Conservation (phyloP, 2,888 invertebrate genomes). For the Phaonia tiefii region DNA sequence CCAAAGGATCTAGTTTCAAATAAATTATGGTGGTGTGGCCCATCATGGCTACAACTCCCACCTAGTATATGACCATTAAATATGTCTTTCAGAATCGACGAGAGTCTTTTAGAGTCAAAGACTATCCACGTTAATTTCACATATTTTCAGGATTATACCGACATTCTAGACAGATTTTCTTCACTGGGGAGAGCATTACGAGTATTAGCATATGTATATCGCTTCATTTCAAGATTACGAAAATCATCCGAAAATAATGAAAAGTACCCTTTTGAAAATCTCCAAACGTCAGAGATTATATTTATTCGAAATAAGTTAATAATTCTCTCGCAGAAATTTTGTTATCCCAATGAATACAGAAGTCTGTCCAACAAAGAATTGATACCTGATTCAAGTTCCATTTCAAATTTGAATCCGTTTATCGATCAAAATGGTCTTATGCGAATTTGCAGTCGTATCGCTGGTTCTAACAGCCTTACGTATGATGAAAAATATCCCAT, state of each 20-base stretch:
- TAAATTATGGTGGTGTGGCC: too few relatives aligned
- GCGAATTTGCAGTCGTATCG: too few relatives aligned
- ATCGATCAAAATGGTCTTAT: conserved; percentile 7
- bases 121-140: too few relatives aligned
- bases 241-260: neutral
- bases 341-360: too few relatives aligned
- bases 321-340: too few relatives aligned
- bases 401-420: conserved; percentile 23
- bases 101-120: too few relatives aligned
- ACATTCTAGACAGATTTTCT: conserved; percentile 15
- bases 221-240: neutral
- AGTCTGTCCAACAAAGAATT: neutral
- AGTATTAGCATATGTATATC: conserved; percentile 1
- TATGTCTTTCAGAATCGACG: too few relatives aligned
- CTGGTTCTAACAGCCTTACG: too few relatives aligned
- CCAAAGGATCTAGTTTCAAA: too few relatives aligned
- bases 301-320: conserved; percentile 6
- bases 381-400: neutral
- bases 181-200: neutral
- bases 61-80: too few relatives aligned
- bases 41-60: too few relatives aligned
- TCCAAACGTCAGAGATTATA: neutral
- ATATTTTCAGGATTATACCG: neutral
- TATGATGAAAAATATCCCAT: conserved; percentile 18
- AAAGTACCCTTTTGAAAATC: neutral